Percentiles rank a stretch among this genome's conserved stretches.
These are phyloP conservation scores for Cisticola juncidis DNA, from an alignment of 2,113 vertebrate species.

Conservation along the genomic window DNA sequence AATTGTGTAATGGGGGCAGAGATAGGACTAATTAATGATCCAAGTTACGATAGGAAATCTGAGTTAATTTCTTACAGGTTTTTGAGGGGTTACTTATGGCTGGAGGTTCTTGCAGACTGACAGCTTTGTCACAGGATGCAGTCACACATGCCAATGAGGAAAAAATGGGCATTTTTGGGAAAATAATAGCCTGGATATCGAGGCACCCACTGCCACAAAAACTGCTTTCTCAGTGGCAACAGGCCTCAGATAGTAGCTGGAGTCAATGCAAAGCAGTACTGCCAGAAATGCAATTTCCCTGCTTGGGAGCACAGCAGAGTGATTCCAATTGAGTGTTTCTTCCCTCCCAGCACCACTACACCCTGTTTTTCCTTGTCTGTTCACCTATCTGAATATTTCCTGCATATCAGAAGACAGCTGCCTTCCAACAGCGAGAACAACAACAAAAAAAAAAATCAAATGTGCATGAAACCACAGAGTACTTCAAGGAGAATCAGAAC, in stretches of 20 bases:
- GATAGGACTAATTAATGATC: slow-evolving; percentile 62
- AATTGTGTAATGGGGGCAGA: slow-evolving; percentile 26
- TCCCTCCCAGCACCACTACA: background rate
- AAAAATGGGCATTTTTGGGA: background rate
- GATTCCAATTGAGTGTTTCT: background rate
- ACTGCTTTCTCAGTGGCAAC: background rate
- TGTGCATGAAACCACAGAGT: accelerated
- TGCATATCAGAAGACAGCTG: background rate
- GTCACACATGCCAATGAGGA: background rate
- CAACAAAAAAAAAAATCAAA: background rate
- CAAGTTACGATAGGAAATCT: slow-evolving; percentile 12
- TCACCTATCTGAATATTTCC: background rate
- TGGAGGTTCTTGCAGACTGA: background rate
- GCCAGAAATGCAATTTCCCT: background rate
- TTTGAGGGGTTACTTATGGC: background rate
- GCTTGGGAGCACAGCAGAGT: background rate
- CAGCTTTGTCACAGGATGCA: background rate
- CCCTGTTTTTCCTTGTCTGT: background rate
- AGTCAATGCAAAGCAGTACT: background rate
- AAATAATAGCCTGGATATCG: background rate
- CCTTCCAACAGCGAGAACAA: background rate
- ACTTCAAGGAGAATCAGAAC: background rate
- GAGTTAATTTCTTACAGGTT: slow-evolving; percentile 53
- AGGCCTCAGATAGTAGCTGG: background rate
- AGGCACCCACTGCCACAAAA: background rate